Conservation (phyloP, 2,797 vertebrate species). For the Passerculus sandwichensis region DNA sequence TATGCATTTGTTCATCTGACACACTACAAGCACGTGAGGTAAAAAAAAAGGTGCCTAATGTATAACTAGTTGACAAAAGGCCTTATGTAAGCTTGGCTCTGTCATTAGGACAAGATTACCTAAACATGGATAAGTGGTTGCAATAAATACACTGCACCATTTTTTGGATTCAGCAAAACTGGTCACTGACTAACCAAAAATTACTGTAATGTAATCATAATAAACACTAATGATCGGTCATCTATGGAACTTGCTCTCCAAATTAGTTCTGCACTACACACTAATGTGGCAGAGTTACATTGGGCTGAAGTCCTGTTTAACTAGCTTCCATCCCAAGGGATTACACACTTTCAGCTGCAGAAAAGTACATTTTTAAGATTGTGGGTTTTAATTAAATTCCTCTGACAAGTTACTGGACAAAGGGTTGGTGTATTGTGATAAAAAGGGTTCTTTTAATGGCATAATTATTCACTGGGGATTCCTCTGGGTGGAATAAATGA, state of each 20-base stretch:
- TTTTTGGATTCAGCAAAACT: neutral
- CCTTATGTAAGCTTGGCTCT: neutral
- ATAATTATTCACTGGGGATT: slow-evolving; percentile 46
- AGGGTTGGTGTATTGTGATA: neutral
- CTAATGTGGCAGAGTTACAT: slow-evolving; percentile 41
- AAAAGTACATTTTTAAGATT: slow-evolving; percentile 45
- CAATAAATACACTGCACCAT: neutral
- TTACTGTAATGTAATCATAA: slow-evolving; percentile 8
- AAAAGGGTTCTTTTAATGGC: neutral
- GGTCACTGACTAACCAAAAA: slow-evolving; percentile 42
- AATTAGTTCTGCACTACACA: slow-evolving; percentile 31
- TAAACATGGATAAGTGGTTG: neutral
- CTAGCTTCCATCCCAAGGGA: slow-evolving; percentile 41
- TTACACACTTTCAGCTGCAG: slow-evolving; percentile 23
- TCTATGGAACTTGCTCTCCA: slow-evolving; percentile 32
- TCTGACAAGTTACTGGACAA: slow-evolving; percentile 65
- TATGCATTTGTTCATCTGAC: neutral
- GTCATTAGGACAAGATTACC: neutral
- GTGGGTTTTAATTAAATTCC: slow-evolving; percentile 66
- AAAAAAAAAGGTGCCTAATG: neutral
- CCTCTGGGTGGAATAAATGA: slow-evolving; percentile 8
- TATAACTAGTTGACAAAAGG: neutral
- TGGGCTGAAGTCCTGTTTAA: slow-evolving; percentile 39
- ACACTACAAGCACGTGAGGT: neutral
- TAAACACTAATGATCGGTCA: slow-evolving; percentile 45